These are phyloP conservation scores for Iguana delicatissima DNA, from an alignment of 2,797 vertebrate genomes.

Conservation along the genomic window DNA sequence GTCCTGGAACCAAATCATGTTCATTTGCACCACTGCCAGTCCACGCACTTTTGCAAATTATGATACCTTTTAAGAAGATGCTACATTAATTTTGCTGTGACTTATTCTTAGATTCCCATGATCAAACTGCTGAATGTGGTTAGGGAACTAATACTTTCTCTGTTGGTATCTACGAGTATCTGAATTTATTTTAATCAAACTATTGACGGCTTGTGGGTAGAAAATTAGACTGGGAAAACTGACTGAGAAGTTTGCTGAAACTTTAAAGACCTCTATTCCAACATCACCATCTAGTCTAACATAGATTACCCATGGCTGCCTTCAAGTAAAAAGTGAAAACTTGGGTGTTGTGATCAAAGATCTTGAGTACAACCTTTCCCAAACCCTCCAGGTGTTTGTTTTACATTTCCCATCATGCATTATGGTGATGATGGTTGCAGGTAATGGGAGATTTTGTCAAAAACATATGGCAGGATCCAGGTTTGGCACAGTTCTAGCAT, in stretches of 20 bases:
- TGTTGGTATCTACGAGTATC: too few relatives aligned
- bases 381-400: background rate
- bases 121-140: background rate
- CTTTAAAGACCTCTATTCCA: background rate
- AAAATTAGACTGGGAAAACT: background rate
- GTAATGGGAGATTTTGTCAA: background rate
- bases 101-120: background rate
- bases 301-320: background rate
- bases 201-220: background rate
- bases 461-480: background rate
- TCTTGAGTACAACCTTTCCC: background rate
- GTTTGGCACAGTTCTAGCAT: background rate
- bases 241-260: background rate
- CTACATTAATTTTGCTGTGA: background rate
- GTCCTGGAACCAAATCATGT: background rate
- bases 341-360: background rate
- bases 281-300: too few relatives aligned
- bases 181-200: background rate
- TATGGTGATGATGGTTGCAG: background rate
- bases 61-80: background rate
- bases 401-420: background rate
- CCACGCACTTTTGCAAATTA: background rate
- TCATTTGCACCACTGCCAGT: background rate
- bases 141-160: background rate
- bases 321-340: background rate